These are phyloP conservation scores for Mechanitis mazaeus DNA, from an alignment of 2,888 invertebrate species.

Conservation along the genomic window DNA sequence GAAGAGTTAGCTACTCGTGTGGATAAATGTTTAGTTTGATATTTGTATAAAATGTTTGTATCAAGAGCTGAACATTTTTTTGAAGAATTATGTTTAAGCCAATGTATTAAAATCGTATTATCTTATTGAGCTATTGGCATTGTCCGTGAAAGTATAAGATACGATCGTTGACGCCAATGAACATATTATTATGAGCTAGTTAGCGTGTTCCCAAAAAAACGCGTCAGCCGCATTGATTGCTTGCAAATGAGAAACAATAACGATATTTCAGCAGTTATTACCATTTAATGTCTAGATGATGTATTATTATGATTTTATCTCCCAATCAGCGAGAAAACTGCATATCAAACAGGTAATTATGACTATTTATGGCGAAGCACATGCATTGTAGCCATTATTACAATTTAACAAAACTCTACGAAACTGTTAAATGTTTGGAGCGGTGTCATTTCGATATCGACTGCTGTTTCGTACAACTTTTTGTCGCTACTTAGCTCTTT, in stretches of 20 bases:
- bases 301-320: constrained; percentile 15
- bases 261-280: constrained; percentile 2
- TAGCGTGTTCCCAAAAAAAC: not conserved
- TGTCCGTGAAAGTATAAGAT: too few relatives aligned
- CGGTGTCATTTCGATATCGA: not conserved
- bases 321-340: constrained; percentile 10
- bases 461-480: not conserved
- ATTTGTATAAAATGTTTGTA: too few relatives aligned
- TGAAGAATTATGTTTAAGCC: too few relatives aligned
- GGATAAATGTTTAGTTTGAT: too few relatives aligned
- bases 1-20: too few relatives aligned
- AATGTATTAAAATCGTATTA: too few relatives aligned
- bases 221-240: not conserved
- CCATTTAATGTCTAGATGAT: constrained; percentile 5
- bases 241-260: not conserved
- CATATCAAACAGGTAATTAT: constrained; percentile 16
- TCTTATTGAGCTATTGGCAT: too few relatives aligned
- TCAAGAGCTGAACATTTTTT: too few relatives aligned
- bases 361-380: constrained; percentile 9
- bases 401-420: not conserved
- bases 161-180: too few relatives aligned
- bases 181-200: not conserved
- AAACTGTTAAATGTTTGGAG: not conserved
- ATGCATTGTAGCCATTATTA: not conserved
- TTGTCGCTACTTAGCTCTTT: too few relatives aligned